phyloP scores from a whole-genome alignment of 2,113 vertebrate genomes.

The Lepisosteus osseus region DNA sequence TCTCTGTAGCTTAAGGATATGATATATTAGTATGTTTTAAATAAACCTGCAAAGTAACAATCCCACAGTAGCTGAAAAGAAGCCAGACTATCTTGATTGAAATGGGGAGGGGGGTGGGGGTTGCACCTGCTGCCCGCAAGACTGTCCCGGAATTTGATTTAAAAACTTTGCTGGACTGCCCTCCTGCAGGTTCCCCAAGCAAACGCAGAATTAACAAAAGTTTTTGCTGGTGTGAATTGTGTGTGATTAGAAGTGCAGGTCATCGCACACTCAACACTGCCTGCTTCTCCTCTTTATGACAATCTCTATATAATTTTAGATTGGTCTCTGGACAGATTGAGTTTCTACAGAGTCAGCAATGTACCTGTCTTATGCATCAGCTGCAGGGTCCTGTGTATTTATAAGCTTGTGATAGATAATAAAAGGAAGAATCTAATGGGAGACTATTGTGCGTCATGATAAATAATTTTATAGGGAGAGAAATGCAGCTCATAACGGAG shows the following conservation, averaged over 20 bases:
- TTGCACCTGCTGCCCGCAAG: no score
- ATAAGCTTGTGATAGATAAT: slow-evolving; percentile 29
- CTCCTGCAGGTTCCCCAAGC: no score
- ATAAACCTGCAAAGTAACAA: slow-evolving; percentile 15
- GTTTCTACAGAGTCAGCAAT: no score
- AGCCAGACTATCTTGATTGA: no score
- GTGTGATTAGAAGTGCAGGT: slow-evolving; percentile 1
- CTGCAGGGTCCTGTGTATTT: slow-evolving; percentile 1
- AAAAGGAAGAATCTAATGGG: slow-evolving; percentile 16
- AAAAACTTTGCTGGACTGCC: no score
- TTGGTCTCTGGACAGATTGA: no score
- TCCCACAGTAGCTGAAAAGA: no score
- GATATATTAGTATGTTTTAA: slow-evolving; percentile 26
- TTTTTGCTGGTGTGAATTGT: slow-evolving; percentile 6
- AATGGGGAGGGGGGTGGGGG: no score
- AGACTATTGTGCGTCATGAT: slow-evolving; percentile 15
- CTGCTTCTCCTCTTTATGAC: background rate
- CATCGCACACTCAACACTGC: background rate
- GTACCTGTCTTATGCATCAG: no score
- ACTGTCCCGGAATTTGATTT: no score
- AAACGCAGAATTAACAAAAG: background rate
- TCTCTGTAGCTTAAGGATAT: slow-evolving; percentile 19
- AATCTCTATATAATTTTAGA: background rate
- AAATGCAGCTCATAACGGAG: no score
- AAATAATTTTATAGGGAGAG: background rate